These are phyloP conservation scores for Caenorhabditis sinica DNA, from an alignment of 2,888 invertebrate genomes.

Conservation along the genomic window DNA sequence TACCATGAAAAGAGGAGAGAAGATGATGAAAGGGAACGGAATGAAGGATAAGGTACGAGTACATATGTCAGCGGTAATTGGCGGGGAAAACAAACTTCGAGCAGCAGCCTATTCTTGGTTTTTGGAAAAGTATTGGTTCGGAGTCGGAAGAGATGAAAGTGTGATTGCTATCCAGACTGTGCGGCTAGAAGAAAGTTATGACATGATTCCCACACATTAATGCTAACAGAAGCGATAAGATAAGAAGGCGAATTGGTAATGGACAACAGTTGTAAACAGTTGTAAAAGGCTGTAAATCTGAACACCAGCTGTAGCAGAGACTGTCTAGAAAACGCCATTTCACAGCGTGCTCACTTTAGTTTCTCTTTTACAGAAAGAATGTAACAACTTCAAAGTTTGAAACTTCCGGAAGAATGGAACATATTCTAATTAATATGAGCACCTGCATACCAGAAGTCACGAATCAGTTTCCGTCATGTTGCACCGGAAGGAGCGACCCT, in stretches of 20 bases:
- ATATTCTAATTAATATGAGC: conserved; percentile 34
- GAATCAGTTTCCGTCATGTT: conserved; percentile 28
- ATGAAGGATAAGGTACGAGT: conserved; percentile 20
- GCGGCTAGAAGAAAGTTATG: conserved; percentile 24
- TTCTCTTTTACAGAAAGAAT: no score
- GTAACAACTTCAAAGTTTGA: neutral
- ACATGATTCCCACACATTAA: conserved; percentile 30
- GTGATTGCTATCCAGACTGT: no score
- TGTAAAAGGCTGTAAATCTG: conserved; percentile 1
- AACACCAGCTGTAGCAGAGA: neutral
- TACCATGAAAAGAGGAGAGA: conserved; percentile 26
- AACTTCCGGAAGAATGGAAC: neutral
- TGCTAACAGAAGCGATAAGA: conserved; percentile 22
- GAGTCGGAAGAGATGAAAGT: no score
- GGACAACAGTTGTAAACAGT: conserved; percentile 7
- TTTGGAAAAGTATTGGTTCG: neutral
- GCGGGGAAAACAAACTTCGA: conserved; percentile 1
- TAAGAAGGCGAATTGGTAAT: neutral
- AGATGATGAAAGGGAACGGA: conserved; percentile 27
- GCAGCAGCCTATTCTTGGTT: no score
- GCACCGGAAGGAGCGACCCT: conserved; percentile 1
- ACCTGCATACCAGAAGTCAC: conserved; percentile 11
- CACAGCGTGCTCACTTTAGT: no score
- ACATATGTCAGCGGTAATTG: conserved; percentile 27
- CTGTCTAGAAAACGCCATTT: no score